phyloP scores from a whole-genome alignment of 1,140 invertebrate genomes.

The Pinna nobilis region DNA sequence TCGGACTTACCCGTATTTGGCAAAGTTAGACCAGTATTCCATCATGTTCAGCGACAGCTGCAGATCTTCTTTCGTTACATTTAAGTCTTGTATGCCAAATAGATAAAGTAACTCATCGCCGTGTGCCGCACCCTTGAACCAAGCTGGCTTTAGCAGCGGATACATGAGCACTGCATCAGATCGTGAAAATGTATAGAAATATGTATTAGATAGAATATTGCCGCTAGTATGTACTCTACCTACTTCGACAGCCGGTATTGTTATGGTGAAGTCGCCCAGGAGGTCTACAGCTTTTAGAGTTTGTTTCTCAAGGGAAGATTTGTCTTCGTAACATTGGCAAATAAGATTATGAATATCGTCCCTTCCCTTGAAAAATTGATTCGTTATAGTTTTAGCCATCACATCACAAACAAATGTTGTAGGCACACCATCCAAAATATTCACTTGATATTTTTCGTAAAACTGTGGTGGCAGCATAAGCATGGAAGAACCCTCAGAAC shows the following conservation, averaged over 20 bases:
- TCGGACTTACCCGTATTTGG: constrained; percentile 88
- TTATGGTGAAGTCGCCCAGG: constrained; percentile 40
- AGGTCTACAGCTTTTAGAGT: neutral
- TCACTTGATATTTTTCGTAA: too few relatives aligned
- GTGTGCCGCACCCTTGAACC: constrained; percentile 40
- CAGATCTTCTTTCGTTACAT: constrained; percentile 79
- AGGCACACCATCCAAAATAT: neutral
- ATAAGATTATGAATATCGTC: neutral
- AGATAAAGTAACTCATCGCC: constrained; percentile 33
- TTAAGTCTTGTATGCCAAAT: constrained; percentile 13
- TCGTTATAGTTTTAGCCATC: neutral
- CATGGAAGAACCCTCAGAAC: constrained; percentile 34
- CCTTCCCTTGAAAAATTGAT: neutral
- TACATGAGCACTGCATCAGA: too few relatives aligned
- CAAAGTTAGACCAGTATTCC: constrained; percentile 94
- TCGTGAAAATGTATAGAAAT: constrained; percentile 41
- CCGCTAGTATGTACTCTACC: constrained; percentile 13
- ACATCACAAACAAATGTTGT: neutral
- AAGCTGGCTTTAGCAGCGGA: neutral
- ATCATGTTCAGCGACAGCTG: constrained; percentile 92
- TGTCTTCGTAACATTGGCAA: neutral
- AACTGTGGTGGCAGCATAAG: too few relatives aligned
- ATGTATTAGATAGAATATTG: neutral
- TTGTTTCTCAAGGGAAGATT: neutral
- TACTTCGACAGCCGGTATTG: constrained; percentile 21